Conservation (phyloP, 2,888 invertebrate species). For the Xylota sylvarum region DNA sequence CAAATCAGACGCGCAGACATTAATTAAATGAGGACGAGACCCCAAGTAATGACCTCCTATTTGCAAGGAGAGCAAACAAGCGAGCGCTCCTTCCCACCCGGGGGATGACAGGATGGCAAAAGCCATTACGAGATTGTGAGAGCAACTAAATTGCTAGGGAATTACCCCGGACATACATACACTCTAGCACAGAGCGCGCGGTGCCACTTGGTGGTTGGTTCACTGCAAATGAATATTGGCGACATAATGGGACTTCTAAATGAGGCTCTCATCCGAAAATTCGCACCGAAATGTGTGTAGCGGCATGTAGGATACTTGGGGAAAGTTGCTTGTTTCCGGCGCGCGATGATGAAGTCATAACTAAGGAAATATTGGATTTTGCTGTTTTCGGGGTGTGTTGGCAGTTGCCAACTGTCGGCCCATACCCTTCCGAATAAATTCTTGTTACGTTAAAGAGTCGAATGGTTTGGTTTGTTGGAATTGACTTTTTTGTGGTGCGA, state of each 20-base stretch:
- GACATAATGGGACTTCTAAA: conserved; percentile 74
- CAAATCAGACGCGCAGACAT: conserved; percentile 73
- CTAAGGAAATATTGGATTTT: conserved; percentile 63
- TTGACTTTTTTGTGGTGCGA: background rate
- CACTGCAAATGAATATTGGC: conserved; percentile 72
- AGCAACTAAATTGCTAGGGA: conserved; percentile 68
- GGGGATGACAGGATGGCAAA: conserved; percentile 64
- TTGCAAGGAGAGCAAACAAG: conserved; percentile 37
- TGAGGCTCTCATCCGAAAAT: conserved; percentile 52
- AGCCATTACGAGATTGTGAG: conserved; percentile 69
- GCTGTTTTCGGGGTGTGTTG: conserved; percentile 30
- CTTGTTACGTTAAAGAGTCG: conserved; percentile 44
- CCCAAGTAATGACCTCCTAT: conserved; percentile 67
- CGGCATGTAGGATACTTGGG: background rate
- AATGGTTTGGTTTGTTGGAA: conserved; percentile 26
- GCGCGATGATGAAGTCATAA: conserved; percentile 51
- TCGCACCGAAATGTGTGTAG: background rate
- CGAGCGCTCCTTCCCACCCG: conserved; percentile 23
- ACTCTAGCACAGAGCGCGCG: conserved; percentile 11
- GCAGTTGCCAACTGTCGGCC: too few species aligned
- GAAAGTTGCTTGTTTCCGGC: conserved; percentile 38
- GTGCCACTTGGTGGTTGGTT: conserved; percentile 55
- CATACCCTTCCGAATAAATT: too few species aligned
- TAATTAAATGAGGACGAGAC: conserved; percentile 69
- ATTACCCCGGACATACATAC: conserved; percentile 62